Evolutionary conservation across 2,888 invertebrate species (phyloP).

Genomic region (Hyalella azteca): DNA sequence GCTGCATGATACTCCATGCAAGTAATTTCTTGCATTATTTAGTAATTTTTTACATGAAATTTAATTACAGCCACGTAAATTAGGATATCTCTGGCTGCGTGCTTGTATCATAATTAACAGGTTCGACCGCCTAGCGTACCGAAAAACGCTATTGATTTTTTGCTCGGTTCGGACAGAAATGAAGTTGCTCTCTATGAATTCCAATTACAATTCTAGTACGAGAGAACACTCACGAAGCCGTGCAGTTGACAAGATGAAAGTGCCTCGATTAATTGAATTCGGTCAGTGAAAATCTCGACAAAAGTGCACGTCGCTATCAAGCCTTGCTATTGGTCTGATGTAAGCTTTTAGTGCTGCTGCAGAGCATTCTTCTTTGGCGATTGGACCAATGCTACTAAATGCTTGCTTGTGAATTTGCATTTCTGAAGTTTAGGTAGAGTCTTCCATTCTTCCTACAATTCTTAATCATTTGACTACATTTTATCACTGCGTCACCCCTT

Average conservation of each 20-base stretch:
- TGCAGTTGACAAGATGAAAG: slow-evolving; percentile 37
- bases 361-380: not conserved
- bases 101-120: not conserved
- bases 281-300: slow-evolving; percentile 12
- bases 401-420: too few species aligned
- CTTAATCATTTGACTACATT: too few species aligned
- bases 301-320: slow-evolving; percentile 5
- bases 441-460: too few species aligned
- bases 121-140: too few species aligned
- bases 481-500: too few species aligned
- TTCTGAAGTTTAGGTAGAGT: too few species aligned
- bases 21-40: not conserved
- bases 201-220: slow-evolving; percentile 26
- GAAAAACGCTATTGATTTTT: slow-evolving; percentile 5
- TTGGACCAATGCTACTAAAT: too few species aligned
- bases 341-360: not conserved
- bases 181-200: slow-evolving; percentile 20
- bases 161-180: not conserved
- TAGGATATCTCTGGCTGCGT: not conserved
- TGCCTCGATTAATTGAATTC: slow-evolving; percentile 33
- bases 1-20: too few species aligned
- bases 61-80: not conserved
- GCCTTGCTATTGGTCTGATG: slow-evolving; percentile 1
- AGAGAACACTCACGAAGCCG: slow-evolving; percentile 31
- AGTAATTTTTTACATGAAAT: not conserved